phyloP scores from a whole-genome alignment of 2,797 vertebrate species.

The Phataginus tricuspis region DNA sequence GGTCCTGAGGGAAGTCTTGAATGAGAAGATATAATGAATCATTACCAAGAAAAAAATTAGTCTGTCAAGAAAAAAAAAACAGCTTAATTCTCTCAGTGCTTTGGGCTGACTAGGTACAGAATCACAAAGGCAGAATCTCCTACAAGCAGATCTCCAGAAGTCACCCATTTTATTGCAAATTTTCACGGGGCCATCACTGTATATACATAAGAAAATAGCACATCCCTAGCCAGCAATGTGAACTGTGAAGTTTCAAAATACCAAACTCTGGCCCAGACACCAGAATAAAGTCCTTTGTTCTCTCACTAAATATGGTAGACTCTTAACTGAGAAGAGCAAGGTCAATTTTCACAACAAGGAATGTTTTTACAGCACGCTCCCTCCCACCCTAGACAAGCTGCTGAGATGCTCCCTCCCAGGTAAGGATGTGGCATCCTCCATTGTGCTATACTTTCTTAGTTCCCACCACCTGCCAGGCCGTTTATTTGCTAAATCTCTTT shows the following conservation, averaged over 20 bases:
- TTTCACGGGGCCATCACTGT: not conserved
- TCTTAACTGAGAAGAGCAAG: not conserved
- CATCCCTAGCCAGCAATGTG: not conserved
- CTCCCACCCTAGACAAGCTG: not conserved
- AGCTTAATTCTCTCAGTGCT: not conserved
- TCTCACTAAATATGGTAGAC: not conserved
- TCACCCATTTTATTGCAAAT: not conserved
- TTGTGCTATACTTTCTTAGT: not conserved
- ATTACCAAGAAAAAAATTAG: not conserved
- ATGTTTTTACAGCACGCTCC: not conserved
- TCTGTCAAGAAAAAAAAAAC: not conserved
- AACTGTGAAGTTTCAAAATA: conserved; percentile 40
- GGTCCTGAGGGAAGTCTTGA: not conserved
- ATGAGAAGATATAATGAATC: not conserved
- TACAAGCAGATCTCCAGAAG: not conserved
- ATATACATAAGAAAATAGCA: not conserved
- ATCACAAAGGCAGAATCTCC: not conserved
- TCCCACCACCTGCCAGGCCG: not conserved
- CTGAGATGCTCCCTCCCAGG: not conserved
- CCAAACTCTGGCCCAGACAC: not conserved
- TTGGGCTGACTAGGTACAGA: not conserved
- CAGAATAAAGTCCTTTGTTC: not conserved
- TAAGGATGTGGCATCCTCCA: not conserved
- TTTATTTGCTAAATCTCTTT: conserved; percentile 39
- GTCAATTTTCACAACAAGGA: not conserved